Evolutionary conservation across 2,888 invertebrate species (phyloP).

Genomic region (Linnaemya vulpina): DNA sequence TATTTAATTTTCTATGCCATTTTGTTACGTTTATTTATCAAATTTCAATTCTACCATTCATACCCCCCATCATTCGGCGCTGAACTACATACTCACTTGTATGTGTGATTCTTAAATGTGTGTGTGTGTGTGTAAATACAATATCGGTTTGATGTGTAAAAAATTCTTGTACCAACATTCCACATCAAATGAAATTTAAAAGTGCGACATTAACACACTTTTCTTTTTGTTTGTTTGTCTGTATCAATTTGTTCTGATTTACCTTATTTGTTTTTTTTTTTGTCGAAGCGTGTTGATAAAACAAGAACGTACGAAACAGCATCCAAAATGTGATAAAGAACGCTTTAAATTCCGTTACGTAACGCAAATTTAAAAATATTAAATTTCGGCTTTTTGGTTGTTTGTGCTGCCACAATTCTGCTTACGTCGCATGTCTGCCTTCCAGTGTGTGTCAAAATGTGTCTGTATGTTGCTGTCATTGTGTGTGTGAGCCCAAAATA

Average conservation of each 20-base stretch:
- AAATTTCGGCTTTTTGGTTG: constrained; percentile 70
- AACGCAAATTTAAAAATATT: constrained; percentile 82
- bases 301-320: constrained; percentile 74
- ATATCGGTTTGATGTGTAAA: constrained; percentile 11
- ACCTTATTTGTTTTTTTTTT: constrained; percentile 34
- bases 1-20: constrained; percentile 45
- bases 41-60: constrained; percentile 17
- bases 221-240: not conserved
- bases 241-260: constrained; percentile 29
- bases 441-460: constrained; percentile 9
- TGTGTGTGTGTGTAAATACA: not conserved
- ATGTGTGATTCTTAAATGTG: not conserved
- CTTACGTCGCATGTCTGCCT: constrained; percentile 1
- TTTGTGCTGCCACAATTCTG: constrained; percentile 7
- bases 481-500: constrained; percentile 35
- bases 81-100: not conserved
- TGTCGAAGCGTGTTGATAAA: constrained; percentile 78
- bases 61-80: not conserved
- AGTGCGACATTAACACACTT: not conserved
- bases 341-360: constrained; percentile 83
- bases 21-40: constrained; percentile 59
- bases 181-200: constrained; percentile 22
- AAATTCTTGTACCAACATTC: constrained; percentile 49
- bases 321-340: constrained; percentile 81
- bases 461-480: not conserved